phyloP scores from a whole-genome alignment of 2,797 vertebrate genomes.

The Cuculus canorus region DNA sequence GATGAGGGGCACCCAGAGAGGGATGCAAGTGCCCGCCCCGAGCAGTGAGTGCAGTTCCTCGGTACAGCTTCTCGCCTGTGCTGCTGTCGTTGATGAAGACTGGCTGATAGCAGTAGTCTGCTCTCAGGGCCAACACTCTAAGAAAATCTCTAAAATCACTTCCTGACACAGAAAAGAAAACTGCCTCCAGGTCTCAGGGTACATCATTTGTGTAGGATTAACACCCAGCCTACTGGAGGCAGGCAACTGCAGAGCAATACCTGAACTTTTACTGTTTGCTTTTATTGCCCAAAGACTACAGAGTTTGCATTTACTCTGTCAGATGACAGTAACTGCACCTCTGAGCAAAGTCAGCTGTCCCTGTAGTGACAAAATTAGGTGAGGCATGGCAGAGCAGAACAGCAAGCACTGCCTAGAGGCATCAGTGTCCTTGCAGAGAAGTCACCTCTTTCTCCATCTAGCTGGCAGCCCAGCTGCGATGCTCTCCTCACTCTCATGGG shows the following conservation, averaged over 20 bases:
- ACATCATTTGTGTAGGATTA: not conserved
- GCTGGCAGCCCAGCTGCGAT: not conserved
- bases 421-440: not conserved
- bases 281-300: not conserved
- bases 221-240: not conserved
- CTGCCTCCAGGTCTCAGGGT: not conserved
- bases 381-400: not conserved
- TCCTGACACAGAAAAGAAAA: not conserved
- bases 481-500: not conserved
- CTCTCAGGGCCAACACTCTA: not conserved
- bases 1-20: rapidly evolving
- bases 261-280: not conserved
- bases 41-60: not conserved
- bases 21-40: rapidly evolving
- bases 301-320: not conserved
- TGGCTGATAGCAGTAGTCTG: rapidly evolving
- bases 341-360: not conserved
- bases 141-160: not conserved
- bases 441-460: not conserved
- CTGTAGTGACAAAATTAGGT: not conserved
- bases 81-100: not conserved
- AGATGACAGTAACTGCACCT: not conserved
- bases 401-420: not conserved
- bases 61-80: not conserved
- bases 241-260: not conserved